Evolutionary conservation across 2,113 vertebrate species (phyloP).

Genomic region (Pterocles orientalis): DNA sequence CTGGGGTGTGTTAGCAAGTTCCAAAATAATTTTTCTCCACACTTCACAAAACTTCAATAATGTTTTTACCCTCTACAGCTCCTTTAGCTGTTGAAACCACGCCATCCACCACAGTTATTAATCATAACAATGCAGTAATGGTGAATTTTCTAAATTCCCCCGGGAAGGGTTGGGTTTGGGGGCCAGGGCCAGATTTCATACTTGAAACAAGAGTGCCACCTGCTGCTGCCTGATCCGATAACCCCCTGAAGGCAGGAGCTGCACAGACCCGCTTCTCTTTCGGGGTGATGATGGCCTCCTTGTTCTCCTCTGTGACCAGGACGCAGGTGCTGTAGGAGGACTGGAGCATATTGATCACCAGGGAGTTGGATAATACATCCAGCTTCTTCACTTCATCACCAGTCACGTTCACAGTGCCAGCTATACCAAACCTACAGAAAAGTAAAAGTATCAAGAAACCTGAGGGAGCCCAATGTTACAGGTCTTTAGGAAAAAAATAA

Average conservation of each 20-base stretch:
- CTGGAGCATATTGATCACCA: slow-evolving; percentile 94
- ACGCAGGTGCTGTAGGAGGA: slow-evolving; percentile 91
- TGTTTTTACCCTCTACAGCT: neutral
- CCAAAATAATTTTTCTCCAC: neutral
- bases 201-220: slow-evolving; percentile 9
- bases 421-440: slow-evolving; percentile 85
- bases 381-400: slow-evolving; percentile 97
- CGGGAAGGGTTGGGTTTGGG: neutral
- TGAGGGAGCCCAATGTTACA: neutral
- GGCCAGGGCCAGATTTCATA: neutral
- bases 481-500: neutral
- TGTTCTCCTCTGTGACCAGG: slow-evolving; percentile 92
- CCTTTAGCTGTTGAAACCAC: neutral
- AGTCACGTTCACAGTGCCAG: slow-evolving; percentile 90
- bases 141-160: neutral
- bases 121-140: neutral
- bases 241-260: neutral
- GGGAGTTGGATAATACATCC: slow-evolving; percentile 90
- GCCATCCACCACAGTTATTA: neutral
- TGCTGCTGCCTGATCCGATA: neutral
- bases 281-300: slow-evolving; percentile 84
- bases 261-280: slow-evolving; percentile 85
- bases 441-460: neutral
- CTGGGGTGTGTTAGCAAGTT: neutral
- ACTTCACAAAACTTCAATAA: neutral